Evolutionary conservation across 2,797 vertebrate species (phyloP), one percentile per base, ranked within the genome.

Genomic region (Rachycentron canadum): DNA sequence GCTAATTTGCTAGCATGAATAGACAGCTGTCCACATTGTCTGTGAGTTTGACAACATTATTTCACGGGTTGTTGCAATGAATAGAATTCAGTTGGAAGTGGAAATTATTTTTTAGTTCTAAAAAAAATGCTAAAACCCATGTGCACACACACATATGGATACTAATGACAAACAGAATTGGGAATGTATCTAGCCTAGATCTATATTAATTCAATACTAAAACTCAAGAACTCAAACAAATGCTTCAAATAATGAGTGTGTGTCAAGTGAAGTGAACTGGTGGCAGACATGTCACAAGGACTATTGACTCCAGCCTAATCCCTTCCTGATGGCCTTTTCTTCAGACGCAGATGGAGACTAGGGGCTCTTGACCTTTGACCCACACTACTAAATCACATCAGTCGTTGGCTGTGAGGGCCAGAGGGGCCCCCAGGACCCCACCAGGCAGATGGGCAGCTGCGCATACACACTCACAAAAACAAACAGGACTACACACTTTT

Each of bases 361-460:
- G 86, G 78, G 86, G 85, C 91, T 92, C 92, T 92, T 91, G 89
- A 94, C 89, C 90, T 93, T 81, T 91, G 90, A 92, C 92, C 89
- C 12, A n/a, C 72, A 43, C 68, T 82, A 92, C 86, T 93, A 94
- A 94, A 93, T 92, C 93, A 93, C 83, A 91, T 89, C 88, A 89
- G 84, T 88, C 56, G 25, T 76, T 85, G 71, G 69, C 82, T 82
- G 65, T 41, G 62, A 90, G 65, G 81, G 75, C 87, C 59, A 32
- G 70, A 30, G 73, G 82, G 87, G 32, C 32, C 79, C 79, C 74
- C 78, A 2, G 56, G 79, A 80, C 87, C 79, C 77, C 77, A 38
- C 40, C 55, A 83, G 83, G 80, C 92, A 93, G 87, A 92, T 93
- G 92, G 87, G 84, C 85, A 80, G 71, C 81, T 79, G 75, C 59